Base-by-base conservation (phyloP, 2,888 invertebrate species). In the Sphaerolaimus hirsutus region DNA sequence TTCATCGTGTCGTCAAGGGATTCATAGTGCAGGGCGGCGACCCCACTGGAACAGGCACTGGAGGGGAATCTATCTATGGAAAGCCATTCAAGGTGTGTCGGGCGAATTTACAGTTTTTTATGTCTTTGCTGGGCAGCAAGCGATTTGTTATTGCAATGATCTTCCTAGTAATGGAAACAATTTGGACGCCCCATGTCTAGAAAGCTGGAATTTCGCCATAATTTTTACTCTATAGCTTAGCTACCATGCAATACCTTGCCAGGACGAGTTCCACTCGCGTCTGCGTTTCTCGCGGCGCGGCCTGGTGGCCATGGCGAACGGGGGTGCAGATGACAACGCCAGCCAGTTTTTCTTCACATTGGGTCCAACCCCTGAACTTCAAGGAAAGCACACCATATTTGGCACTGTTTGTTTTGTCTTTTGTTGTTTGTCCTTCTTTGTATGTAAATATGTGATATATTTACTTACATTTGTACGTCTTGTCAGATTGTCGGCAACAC, bases 321-420 rank as follows among this genome's bases (percentile, higher is more conserved):
- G 81, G 7, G 86, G 81, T 1, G 64, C 64, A 29, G 59, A 93
- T 64, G 87, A 89, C 64, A 93, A 97, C 65, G 81, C 75, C 0
- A 87, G 87, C 0, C 93, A 97, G 64, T 97, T 99, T 66, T 97
- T 99, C 68, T 87, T 97, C 62, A 97, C 97, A 0, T 70, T 97
- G 50, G 84, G 74, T 0, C 69, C 81, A 0, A 78, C 86, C 0
- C 82, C 82, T 0, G 93, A 97, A 60, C 69, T 99, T 27, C 82
- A 89, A 64, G 84, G 82, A 58, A 89, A 91, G 60, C 87, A 99
- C 60, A 97, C 97, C 0, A 78, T 97, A 47, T 97, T 97, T 69
- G 97, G 83, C 12, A 93, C 93, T 70, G 79, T 73, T 38, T 17
- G 40, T 38, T 35, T 44, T 3, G 27, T 32, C 42, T 19, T 17